Evolutionary conservation across 2,797 vertebrate species (phyloP), one percentile per base, ranked within the genome.

Genomic region (Atherinosoma microstoma): DNA sequence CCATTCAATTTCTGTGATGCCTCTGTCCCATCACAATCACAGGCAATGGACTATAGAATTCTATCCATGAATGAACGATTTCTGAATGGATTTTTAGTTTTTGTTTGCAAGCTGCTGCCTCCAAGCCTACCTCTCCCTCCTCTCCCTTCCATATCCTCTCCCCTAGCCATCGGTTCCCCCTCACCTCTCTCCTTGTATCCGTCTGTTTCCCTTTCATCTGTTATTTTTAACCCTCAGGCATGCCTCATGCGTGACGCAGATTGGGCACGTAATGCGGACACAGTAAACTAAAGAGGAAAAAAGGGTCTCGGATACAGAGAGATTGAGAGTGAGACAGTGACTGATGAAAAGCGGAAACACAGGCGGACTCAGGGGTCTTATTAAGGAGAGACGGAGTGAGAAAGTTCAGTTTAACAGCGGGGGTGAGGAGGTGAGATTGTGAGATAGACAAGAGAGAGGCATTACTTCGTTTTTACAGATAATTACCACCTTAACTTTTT

Each of bases 181-280:
- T 81, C 81, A 80, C 70, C 73, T 75, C 73, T 82, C 68, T 71
- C 59, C 67, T 76, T 66, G 73, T 76, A 77, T 84, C 76, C 82
- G 58, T 85, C 85, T 84, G 75, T 77, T 83, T 73, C 84, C 71
- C 72, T 87, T 89, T 92, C 82, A 87, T 91, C 81, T 78, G 86
- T 92, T 95, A 95, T 95, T 95, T 95, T 94, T 94, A 94, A 93
- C 92, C 87, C 89, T 82, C 67, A 88, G 90, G 80, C 87, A 67
- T 85, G 84, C 84, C 93, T 93, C 92, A 91, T 68, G 35, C 54
- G 66, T 95, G 94, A 95, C 94, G 93, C 93, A 95, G 83, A 93
- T 27, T 91, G 80, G 84, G 77, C 79, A 51, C 87, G 89, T 80
- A 91, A 91, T 53, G 70, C 70, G 24, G 85, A 90, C 87, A 84